phyloP scores from a whole-genome alignment of 2,888 invertebrate species.

The Amblyteles armatorius region DNA sequence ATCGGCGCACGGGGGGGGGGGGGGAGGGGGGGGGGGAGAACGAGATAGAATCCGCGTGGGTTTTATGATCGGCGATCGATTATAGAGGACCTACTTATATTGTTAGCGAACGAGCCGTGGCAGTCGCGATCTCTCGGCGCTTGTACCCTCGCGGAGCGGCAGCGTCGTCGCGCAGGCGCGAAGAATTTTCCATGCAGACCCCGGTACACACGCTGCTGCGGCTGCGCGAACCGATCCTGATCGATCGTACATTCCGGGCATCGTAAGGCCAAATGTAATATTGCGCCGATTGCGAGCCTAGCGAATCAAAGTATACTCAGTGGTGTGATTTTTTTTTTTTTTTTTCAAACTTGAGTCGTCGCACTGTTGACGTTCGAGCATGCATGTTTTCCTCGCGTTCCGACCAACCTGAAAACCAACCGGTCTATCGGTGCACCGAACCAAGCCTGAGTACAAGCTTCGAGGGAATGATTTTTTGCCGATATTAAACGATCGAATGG shows the following conservation, averaged over 20 bases:
- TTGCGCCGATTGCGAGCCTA: slow-evolving; percentile 17
- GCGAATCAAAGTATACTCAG: neutral
- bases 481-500: too few species aligned
- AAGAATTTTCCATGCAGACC: slow-evolving; percentile 41
- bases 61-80: slow-evolving; percentile 66
- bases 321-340: slow-evolving; percentile 3
- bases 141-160: slow-evolving; percentile 15
- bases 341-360: neutral
- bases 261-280: slow-evolving; percentile 52
- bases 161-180: slow-evolving; percentile 44
- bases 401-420: too few species aligned
- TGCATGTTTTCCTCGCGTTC: too few species aligned
- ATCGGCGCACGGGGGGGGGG: neutral
- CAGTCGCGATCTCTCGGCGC: slow-evolving; percentile 27
- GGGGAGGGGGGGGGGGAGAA: neutral
- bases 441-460: too few species aligned
- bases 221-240: slow-evolving; percentile 43
- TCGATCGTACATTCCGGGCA: slow-evolving; percentile 51
- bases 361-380: neutral
- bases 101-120: slow-evolving; percentile 61
- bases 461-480: too few species aligned
- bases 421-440: too few species aligned
- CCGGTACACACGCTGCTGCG: neutral
- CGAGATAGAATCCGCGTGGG: slow-evolving; percentile 61
- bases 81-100: slow-evolving; percentile 67